Evolutionary conservation across 2,797 vertebrate genomes (phyloP), one percentile per base, ranked within the genome.

Genomic region (Nyctalus aviator): DNA sequence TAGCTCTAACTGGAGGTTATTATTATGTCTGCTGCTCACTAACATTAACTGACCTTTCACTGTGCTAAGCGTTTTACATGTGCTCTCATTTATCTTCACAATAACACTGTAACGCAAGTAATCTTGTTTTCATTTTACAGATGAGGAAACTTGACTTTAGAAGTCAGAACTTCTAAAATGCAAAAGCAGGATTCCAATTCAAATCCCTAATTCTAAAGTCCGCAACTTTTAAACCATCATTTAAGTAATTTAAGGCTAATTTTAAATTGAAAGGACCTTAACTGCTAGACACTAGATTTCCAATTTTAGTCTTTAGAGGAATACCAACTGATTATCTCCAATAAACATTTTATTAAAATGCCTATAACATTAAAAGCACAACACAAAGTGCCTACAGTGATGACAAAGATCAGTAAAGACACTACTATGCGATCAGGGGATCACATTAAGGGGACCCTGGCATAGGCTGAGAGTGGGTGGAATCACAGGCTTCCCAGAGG

Each of bases 261-360:
- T 88, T 94, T 93, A 81, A 93, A 62, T 20, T 59, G 17, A 7
- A 81, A 91, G 37, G 30, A 8, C 15, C 15, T 57, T 68, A 85
- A 83, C 0, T 75, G 32, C 71, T 69, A 53, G 18, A 90, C 21
- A 72, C 53, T 50, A 84, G 62, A 84, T 71, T 84, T 44, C 25
- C 2, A 84, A 86, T 85, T 90, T 92, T 68, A 83, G n/a, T 93
- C 84, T 93, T 95, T 32, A 93, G 21, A 94, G 37, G 1, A 92
- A 93, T 25, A 94, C 18, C n/a, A 94, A 84, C 23, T 57, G 37
- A 82, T 32, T 57, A 68, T 73, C 79, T 90, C 75, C 41, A 75
- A 71, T 37, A 86, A 71, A 73, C 69, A 78, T 71, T 83, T 88
- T 69, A 92, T 81, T 79, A 95, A 92, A 94, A 96, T 91, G 64